Percentiles rank a stretch among this genome's conserved stretches.
phyloP scores from a whole-genome alignment of 2,888 invertebrate species.

The Ethmia dodecea region DNA sequence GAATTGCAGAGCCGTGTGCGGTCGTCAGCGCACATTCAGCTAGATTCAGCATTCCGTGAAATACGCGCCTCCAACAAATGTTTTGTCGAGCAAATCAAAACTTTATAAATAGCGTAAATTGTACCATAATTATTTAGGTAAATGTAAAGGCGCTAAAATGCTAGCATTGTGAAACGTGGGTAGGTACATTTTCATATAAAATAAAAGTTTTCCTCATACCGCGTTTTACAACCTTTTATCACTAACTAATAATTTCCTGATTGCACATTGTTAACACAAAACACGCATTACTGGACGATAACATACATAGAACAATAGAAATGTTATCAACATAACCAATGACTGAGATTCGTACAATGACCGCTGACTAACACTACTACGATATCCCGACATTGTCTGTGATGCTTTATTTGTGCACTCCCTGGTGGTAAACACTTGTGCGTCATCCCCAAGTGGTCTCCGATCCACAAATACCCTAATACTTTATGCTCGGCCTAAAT shows the following conservation, averaged over 20 bases:
- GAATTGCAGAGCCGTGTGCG: no score
- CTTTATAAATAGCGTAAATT: no score
- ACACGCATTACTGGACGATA: conserved; percentile 1
- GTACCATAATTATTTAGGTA: no score
- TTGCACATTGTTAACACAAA: conserved; percentile 14
- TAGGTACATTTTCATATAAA: no score
- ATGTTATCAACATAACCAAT: conserved; percentile 51
- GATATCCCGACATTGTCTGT: conserved; percentile 55
- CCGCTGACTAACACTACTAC: conserved; percentile 48
- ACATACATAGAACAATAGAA: conserved; percentile 40
- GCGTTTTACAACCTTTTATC: conserved; percentile 5
- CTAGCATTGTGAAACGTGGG: no score
- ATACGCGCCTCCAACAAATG: no score
- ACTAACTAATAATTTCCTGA: conserved; percentile 4
- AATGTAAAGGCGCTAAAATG: no score
- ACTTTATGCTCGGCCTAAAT: no score
- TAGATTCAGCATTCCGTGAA: no score
- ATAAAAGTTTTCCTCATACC: no score
- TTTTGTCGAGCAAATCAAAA: no score
- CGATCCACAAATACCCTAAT: conserved; percentile 65
- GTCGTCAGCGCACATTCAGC: no score
- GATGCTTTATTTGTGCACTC: conserved; percentile 64
- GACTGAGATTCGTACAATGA: conserved; percentile 52
- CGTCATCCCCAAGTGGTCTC: conserved; percentile 60
- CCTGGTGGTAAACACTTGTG: conserved; percentile 67